Conservation (phyloP, 2,888 invertebrate genomes). For the Cephus spinipes region DNA sequence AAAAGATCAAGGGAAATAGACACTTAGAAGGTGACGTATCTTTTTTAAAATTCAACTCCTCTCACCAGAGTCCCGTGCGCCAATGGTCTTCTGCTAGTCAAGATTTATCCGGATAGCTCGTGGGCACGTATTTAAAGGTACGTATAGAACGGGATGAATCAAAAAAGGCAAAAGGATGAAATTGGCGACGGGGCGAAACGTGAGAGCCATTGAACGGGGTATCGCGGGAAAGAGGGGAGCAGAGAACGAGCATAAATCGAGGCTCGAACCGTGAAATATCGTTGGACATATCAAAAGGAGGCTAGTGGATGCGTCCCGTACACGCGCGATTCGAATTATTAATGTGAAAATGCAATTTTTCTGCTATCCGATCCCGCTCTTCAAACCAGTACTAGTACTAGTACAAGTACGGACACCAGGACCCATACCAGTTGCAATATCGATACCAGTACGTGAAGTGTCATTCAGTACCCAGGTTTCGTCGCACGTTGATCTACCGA, state of each 20-base stretch:
- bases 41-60: not conserved
- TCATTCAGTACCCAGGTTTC: not conserved
- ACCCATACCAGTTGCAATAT: not conserved
- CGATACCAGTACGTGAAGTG: not conserved
- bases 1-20: not conserved
- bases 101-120: not conserved
- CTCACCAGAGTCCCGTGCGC: not conserved
- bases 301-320: constrained; percentile 1
- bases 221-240: not conserved
- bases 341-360: constrained; percentile 7
- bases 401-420: not conserved
- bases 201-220: not conserved
- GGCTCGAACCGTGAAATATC: constrained; percentile 7
- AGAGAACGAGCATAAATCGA: not conserved
- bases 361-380: not conserved
- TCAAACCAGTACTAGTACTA: not conserved
- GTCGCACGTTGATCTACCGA: not conserved
- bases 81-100: not conserved
- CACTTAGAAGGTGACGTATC: not conserved
- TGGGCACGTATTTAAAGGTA: constrained; percentile 2
- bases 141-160: not conserved
- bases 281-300: not conserved
- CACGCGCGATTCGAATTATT: constrained; percentile 9
- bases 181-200: not conserved
- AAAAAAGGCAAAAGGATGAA: not conserved